Base-by-base conservation (phyloP, 2,888 invertebrate genomes). In the Bibio marci region DNA sequence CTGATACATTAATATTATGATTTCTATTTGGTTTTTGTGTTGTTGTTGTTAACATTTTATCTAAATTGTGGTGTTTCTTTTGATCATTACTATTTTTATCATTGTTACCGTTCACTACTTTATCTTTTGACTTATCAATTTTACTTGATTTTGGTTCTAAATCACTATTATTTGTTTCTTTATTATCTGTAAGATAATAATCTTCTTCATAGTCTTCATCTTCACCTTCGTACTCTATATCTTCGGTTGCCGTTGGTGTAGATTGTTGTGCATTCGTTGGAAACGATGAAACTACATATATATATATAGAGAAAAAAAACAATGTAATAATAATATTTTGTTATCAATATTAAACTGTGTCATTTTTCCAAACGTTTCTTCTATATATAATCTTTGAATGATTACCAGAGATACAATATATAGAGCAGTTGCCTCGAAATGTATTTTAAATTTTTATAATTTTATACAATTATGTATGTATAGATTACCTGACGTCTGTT, bases 151-250 rank as follows among this genome's bases (percentile, higher is more conserved):
- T 41, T 49, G 46, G 45, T 37, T 54, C 57, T 37, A 56, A 73
- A 36, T 74, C 73, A 46, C 70, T 72, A 7, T 73, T 65, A 35
- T 75, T 73, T 30, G 76, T 70, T 26, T 63, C 63, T 25, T 69
- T 68, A 37, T 63, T 61, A 32, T 65, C 66, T 19, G 65, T 59
- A 13, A 64, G 58, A 13, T 68, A 65, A 37, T 53, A 51, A 14
- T 52, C 59, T 40, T 67, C 67, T 26, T 52, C 50, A 40, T 54
- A 50, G 35, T 55, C 55, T 35, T 65, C 64, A 35, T 66, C 66
- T 17, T 56, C 51, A 30, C 65, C 66, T 41, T 67, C 65, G 33
- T 66, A 66, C 19, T 65, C 65, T 11, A 43, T 43, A 22, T 48
- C 48, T 25, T 49, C 41, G 55, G 64, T 63, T 51, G 60, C 65